phyloP scores from a whole-genome alignment of 2,113 vertebrate genomes.

The Sylvilagus bachmani region DNA sequence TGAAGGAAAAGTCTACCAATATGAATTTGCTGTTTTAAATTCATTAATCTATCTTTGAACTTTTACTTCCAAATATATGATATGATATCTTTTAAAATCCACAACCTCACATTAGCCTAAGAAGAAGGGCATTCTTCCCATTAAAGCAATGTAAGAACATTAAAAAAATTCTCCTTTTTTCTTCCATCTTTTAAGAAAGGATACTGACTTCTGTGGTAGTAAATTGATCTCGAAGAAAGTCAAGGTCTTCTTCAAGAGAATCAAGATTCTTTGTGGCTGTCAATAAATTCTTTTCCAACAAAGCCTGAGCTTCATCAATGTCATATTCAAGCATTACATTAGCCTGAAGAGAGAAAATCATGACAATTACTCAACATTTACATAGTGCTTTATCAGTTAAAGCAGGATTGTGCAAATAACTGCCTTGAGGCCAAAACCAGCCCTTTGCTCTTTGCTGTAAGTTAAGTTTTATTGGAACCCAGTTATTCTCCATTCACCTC shows the following conservation, averaged over 20 bases:
- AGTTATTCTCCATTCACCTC: background rate
- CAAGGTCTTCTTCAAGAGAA: conserved; percentile 96
- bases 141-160: conserved; percentile 16
- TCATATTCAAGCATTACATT: conserved; percentile 99
- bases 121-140: conserved; percentile 39
- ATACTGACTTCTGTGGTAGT: conserved; percentile 99
- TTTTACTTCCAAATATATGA: background rate
- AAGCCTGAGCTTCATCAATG: conserved; percentile 96
- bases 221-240: conserved; percentile 98
- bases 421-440: background rate
- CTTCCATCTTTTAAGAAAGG: conserved; percentile 88
- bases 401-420: background rate
- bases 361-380: conserved; percentile 40
- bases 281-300: conserved; percentile 97
- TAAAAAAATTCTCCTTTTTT: background rate
- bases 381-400: background rate
- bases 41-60: background rate
- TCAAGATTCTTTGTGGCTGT: conserved; percentile 97
- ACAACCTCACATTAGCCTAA: conserved; percentile 20
- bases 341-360: conserved; percentile 88
- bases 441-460: background rate
- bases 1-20: background rate
- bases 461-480: background rate
- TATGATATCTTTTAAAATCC: conserved; percentile 7
- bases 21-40: conserved; percentile 38